Conservation (phyloP, 2,113 vertebrate species). For the Lathamus discolor region DNA sequence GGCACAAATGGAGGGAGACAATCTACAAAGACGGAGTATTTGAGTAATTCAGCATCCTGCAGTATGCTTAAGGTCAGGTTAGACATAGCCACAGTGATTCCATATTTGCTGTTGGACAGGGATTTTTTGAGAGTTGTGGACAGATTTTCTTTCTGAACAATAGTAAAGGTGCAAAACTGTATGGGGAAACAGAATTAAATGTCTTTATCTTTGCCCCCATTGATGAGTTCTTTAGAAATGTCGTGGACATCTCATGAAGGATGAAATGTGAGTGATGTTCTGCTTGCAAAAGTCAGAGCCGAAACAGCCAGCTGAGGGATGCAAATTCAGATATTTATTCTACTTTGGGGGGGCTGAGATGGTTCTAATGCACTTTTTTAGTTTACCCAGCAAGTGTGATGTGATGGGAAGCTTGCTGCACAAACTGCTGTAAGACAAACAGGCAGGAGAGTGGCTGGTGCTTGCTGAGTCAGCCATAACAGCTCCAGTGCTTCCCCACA, state of each 20-base stretch:
- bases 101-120: background rate
- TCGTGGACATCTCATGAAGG: background rate
- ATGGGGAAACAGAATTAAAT: background rate
- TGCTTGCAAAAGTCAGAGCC: background rate
- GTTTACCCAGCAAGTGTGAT: fast-evolving
- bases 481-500: background rate
- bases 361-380: background rate
- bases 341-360: background rate
- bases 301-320: background rate
- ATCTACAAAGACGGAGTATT: background rate
- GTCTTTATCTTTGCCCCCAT: background rate
- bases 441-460: background rate
- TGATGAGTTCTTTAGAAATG: background rate
- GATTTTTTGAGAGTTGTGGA: background rate
- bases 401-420: background rate
- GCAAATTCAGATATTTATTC: background rate
- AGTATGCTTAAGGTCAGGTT: background rate
- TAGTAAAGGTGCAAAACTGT: background rate
- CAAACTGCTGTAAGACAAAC: background rate
- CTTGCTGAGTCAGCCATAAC: background rate
- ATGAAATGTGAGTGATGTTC: fast-evolving
- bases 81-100: background rate
- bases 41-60: background rate
- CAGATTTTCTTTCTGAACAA: background rate
- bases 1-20: background rate